Evolutionary conservation across 2,888 invertebrate species (phyloP), one percentile per base, ranked within the genome.

Genomic region (Aelia acuminata): DNA sequence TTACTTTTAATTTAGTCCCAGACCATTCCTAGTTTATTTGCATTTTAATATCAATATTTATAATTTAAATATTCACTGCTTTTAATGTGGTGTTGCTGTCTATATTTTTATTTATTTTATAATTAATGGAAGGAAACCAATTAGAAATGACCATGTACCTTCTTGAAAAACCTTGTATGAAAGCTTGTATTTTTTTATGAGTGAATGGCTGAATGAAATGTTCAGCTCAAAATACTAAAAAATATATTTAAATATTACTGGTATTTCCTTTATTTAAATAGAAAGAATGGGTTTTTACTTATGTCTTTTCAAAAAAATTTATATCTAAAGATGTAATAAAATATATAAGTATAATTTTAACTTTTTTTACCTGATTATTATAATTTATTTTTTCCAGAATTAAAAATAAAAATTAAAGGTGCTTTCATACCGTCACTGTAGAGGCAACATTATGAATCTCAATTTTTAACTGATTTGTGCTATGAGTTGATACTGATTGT

Each of bases 181-280:
- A 80, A 80, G 80, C 80, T 47, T 80, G 80, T 80, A 43, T 80
- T 43, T 80, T 80, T 80, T 80, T 43, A 47, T 43, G 80, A 43
- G 80, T 80, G 43, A 80, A 80, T 80, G 80, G 43, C 80, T n/a
- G 11, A 13, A 43, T 80, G 80, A 80, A 80, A 80, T 80, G 43
- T 80, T 80, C 80, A 80, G 80, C 80, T 80, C 80, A 80, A 80
- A 80, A 80, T 22, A 75, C 11, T 39, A 39, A 75, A 75, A 43
- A 75, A 39, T 43, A 75, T 39, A 75, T 39, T 39, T 39, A 75
- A 75, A 75, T 39, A 39, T 39, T 35, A 75, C 10, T 80, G 80
- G 35, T 80, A 80, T 80, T 75, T 80, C 80, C 39, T 80, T 80
- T 43, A 80, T 80, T 47, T 43, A 43, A 80, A 80, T 80, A 80